Base-by-base conservation (phyloP, 2,113 vertebrate genomes). In the Puntigrus tetrazona region DNA sequence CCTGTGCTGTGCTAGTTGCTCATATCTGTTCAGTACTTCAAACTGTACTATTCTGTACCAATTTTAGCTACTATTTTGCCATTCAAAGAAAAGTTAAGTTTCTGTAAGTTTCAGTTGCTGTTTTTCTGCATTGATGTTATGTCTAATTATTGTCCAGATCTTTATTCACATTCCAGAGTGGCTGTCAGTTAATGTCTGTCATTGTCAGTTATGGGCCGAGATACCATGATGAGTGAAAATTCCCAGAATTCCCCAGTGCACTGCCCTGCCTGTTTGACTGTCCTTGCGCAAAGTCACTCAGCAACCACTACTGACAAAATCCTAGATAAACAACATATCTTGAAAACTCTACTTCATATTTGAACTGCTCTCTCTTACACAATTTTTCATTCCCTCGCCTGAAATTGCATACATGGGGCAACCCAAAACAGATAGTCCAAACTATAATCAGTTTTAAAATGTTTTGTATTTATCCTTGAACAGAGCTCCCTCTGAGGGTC, bases 261-360 rank as follows among this genome's bases (percentile, higher is more conserved):
- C 83, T 27, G 50, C 43, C 47, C 73, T 81, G 86, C 72, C 36
- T 77, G 75, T 63, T 27, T 72, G 41, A 4, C 25, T 8, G 91
- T 72, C 91, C 92, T 93, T 92, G 89, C 34, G 65, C 92, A 93
- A 94, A 92, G 93, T 94, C 91, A 90, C 84, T 85, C 61, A 78
- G 43, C 9, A 67, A 9, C 85, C 76, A 22, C 73, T 83, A 84
- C 82, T 80, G 82, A 89, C 81, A 70, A 85, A 70, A 86, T 5
- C 16, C 80, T 41, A 27, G 5, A 73, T 82, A 87, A 77, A 52
- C 81, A 16, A 41, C 16, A 18, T 29, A 36, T 84, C 82, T 79
- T 52, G 61, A 57, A 50, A n/a, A 67, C 43, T 31, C 78, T 29
- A 29, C 82, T 11, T 76, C 70, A 61, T 34, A 45, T 47, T 36